A percentile compares a stretch with the other conserved stretches of the same genome.
These are phyloP conservation scores for Myotis daubentonii DNA, from an alignment of 2,797 vertebrate genomes.

Conservation along the genomic window DNA sequence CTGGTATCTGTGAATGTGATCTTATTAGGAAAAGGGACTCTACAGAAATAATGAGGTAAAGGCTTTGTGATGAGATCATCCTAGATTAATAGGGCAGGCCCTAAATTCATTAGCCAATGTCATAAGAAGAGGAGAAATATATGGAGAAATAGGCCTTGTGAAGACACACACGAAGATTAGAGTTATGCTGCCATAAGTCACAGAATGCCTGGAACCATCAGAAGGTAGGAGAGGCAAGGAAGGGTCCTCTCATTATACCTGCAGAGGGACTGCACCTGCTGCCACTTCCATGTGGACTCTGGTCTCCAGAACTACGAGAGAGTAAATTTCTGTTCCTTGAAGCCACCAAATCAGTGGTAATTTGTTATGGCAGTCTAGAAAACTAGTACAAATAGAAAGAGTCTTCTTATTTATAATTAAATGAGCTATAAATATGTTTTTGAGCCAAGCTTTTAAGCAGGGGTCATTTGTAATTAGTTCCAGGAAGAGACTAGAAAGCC, in stretches of 20 bases:
- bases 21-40: background rate
- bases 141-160: background rate
- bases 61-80: background rate
- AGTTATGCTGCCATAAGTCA: background rate
- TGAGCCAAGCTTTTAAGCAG: background rate
- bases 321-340: background rate
- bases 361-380: background rate
- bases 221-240: background rate
- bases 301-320: background rate
- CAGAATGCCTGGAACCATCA: background rate
- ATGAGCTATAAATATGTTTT: background rate
- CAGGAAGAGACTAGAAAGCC: background rate
- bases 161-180: background rate
- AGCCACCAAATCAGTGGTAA: background rate
- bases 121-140: background rate
- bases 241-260: background rate
- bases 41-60: background rate
- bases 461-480: background rate
- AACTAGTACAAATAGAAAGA: background rate
- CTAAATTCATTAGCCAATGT: background rate
- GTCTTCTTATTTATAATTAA: background rate
- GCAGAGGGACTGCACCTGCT: background rate
- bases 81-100: background rate
- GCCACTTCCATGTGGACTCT: background rate
- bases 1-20: background rate